Evolutionary conservation across 2,113 vertebrate genomes (phyloP).

Genomic region (Etheostoma cragini): DNA sequence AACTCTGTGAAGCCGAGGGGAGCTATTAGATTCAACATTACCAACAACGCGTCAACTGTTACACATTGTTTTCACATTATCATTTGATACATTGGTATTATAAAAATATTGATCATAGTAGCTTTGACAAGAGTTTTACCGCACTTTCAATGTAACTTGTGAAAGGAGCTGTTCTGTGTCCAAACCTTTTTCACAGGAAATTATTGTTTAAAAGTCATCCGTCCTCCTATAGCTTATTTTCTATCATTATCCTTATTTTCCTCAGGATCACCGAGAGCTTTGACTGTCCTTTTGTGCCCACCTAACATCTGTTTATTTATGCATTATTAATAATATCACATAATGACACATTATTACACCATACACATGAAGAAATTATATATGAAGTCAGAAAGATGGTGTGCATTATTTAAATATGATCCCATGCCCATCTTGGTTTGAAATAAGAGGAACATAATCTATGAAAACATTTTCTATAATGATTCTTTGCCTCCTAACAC

Average conservation of each 20-base stretch:
- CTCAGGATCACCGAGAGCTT: constrained; percentile 1
- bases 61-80: neutral
- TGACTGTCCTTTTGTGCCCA: too few relatives aligned
- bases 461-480: neutral
- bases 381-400: too few relatives aligned
- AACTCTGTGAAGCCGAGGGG: neutral
- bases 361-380: neutral
- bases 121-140: neutral
- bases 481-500: constrained; percentile 4
- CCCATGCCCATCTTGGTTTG: neutral
- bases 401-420: neutral
- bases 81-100: neutral
- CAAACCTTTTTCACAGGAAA: neutral
- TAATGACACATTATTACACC: neutral
- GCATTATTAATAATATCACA: constrained; percentile 1
- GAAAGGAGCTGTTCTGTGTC: neutral
- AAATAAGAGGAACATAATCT: neutral
- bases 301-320: constrained; percentile 8
- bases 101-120: neutral
- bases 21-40: neutral
- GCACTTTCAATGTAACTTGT: neutral
- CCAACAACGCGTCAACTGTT: neutral
- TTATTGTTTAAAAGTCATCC: neutral
- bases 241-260: too few relatives aligned
- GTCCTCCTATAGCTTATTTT: neutral